These are phyloP conservation scores for Emmelina monodactyla DNA, from an alignment of 2,888 invertebrate genomes.

Conservation along the genomic window DNA sequence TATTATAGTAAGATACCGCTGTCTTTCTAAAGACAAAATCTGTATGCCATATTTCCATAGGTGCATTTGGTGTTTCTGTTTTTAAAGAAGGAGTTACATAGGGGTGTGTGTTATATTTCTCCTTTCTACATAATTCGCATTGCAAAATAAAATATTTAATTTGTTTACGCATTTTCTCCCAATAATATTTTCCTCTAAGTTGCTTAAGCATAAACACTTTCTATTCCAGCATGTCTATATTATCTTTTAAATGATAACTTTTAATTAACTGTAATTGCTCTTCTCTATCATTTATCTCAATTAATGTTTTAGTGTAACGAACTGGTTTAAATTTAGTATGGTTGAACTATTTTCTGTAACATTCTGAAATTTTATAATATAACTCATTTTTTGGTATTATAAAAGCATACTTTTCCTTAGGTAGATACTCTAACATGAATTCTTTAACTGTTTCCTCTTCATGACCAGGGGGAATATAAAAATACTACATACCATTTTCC, in stretches of 20 bases:
- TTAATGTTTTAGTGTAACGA: slow-evolving; percentile 7
- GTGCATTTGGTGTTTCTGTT: slow-evolving; percentile 8
- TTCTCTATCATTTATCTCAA: slow-evolving; percentile 7
- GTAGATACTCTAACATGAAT: slow-evolving; percentile 11
- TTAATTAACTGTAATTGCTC: slow-evolving; percentile 9
- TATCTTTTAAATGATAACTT: slow-evolving; percentile 8
- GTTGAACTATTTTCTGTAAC: slow-evolving; percentile 6
- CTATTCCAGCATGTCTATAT: slow-evolving; percentile 8
- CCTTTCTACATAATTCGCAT: slow-evolving; percentile 8
- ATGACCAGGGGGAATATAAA: slow-evolving; percentile 4
- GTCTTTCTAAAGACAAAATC: slow-evolving; percentile 14
- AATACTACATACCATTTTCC: slow-evolving; percentile 7
- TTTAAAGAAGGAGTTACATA: no score
- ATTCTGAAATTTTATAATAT: slow-evolving; percentile 7
- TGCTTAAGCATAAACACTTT: slow-evolving; percentile 8
- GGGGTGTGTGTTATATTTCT: slow-evolving; percentile 14
- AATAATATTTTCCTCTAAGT: slow-evolving; percentile 9
- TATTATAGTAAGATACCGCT: slow-evolving; percentile 15
- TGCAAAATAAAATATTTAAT: slow-evolving; percentile 6
- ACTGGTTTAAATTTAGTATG: slow-evolving; percentile 6
- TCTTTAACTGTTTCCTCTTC: slow-evolving; percentile 8
- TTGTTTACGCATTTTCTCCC: slow-evolving; percentile 8
- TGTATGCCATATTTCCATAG: slow-evolving; percentile 9
- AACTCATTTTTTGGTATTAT: slow-evolving; percentile 10
- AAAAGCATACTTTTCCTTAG: slow-evolving; percentile 9